Percentiles rank a stretch among this genome's conserved stretches.
Conservation (phyloP, 2,113 vertebrate species). For the Pelecanoides urinatrix region DNA sequence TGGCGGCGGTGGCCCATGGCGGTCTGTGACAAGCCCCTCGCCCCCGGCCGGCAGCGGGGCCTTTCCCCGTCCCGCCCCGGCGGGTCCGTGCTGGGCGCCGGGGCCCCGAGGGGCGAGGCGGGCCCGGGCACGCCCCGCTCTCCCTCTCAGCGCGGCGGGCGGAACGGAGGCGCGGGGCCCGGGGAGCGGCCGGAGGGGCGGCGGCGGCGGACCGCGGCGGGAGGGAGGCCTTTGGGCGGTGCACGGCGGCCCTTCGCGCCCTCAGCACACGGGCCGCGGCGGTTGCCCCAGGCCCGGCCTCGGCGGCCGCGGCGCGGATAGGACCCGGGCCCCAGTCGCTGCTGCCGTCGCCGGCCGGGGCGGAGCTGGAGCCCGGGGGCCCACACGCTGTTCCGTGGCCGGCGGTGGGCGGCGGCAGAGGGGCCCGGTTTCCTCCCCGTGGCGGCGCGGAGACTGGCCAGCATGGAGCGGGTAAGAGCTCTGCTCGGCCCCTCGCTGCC, state of each 20-base stretch:
- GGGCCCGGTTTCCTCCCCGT: background rate
- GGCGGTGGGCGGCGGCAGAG: background rate
- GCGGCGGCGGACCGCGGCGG: background rate
- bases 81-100: too few relatives aligned
- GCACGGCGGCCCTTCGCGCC: background rate
- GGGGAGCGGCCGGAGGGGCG: background rate
- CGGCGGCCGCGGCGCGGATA: too few relatives aligned
- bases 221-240: background rate
- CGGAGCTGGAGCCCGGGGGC: background rate
- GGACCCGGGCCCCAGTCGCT: accelerated
- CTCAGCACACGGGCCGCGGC: too few relatives aligned
- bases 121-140: too few relatives aligned
- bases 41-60: background rate
- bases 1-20: too few relatives aligned
- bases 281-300: too few relatives aligned
- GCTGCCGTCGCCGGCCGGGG: background rate
- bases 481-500: too few relatives aligned
- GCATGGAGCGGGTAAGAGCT: background rate
- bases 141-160: too few relatives aligned
- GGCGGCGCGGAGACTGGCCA: background rate
- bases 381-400: background rate
- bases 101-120: too few relatives aligned
- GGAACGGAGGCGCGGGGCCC: background rate
- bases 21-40: background rate
- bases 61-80: background rate